Base-by-base conservation (phyloP, 1,140 invertebrate genomes). In the Matsumurasca onukii region DNA sequence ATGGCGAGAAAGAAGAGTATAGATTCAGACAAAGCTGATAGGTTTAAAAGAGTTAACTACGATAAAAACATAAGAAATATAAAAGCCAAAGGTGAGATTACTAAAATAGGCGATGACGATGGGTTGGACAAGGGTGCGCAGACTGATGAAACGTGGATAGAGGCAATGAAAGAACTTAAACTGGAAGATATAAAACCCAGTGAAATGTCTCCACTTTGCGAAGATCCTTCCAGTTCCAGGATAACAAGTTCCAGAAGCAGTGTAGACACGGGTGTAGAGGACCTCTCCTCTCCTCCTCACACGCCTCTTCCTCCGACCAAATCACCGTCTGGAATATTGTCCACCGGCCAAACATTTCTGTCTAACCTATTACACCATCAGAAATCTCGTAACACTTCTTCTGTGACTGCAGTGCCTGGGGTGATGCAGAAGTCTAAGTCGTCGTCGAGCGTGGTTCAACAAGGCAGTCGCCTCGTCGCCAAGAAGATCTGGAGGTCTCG, bases 341-440 rank as follows among this genome's bases (percentile, higher is more conserved):
- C 74, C 3, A 77, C 80, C 0, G 78, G 83, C 74, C 87, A 89
- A 73, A 88, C 85, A 74, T 89, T 89, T 75, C 78, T 89, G 22
- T 88, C 86, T 74, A 84, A 86, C 72, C 77, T 89, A 71, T 78
- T 90, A 51, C 86, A 88, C 72, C 84, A 85, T 72, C 55, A 83
- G 79, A 72, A 71, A 66, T 66, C 66, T 45, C 69, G 62, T 51
- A 68, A 57, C 49, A 59, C 67, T 55, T 29, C 39, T 67, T 67
- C 70, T 72, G 69, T 71, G 48, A 45, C 73, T 48, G 67, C 74
- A 72, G 73, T 74, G 70, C 75, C 73, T 75, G 82, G 82, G 81
- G 86, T 85, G 74, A 93, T 93, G 91, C 91, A 93, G 85, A 94
- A 93, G 80, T 92, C 90, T 72, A 91, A 92, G 76, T 92, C 90